Percentiles rank a stretch among this genome's conserved stretches.
These are phyloP conservation scores for Papilio gigon DNA, from an alignment of 2,888 invertebrate genomes.

Conservation along the genomic window DNA sequence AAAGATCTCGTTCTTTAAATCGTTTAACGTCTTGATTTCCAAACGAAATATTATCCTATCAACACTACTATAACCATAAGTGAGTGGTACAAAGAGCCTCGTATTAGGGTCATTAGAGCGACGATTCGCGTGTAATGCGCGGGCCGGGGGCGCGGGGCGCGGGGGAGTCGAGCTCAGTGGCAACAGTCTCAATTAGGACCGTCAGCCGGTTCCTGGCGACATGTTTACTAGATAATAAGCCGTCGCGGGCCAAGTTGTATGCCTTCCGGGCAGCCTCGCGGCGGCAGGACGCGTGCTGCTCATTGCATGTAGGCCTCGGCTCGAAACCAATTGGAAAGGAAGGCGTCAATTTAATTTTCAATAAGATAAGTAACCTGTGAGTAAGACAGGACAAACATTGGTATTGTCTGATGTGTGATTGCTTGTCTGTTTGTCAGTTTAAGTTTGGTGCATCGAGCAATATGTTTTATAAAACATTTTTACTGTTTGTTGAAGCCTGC, in stretches of 20 bases:
- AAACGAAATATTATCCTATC: no score
- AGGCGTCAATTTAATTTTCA: conserved; percentile 10
- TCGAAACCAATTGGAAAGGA: conserved; percentile 11
- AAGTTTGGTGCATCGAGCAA: not conserved
- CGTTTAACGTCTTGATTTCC: no score
- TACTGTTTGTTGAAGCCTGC: no score
- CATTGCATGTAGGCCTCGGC: conserved; percentile 14
- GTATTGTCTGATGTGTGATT: no score
- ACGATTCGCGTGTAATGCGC: conserved; percentile 30
- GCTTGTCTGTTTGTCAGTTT: no score
- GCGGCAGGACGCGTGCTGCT: not conserved
- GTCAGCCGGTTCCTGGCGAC: conserved; percentile 33
- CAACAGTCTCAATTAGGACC: conserved; percentile 10
- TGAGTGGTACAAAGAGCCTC: not conserved
- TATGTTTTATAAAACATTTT: not conserved
- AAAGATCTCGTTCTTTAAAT: no score
- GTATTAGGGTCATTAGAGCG: conserved; percentile 22
- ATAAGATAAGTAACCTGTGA: not conserved
- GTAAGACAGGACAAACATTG: not conserved
- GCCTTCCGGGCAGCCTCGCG: conserved; percentile 20
- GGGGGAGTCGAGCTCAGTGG: conserved; percentile 11
- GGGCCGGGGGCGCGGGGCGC: no score
- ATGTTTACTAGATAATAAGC: conserved; percentile 30
- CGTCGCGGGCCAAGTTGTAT: conserved; percentile 5
- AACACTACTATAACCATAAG: not conserved